Base-by-base conservation (phyloP, 2,888 invertebrate genomes). In the Halictus ligatus region DNA sequence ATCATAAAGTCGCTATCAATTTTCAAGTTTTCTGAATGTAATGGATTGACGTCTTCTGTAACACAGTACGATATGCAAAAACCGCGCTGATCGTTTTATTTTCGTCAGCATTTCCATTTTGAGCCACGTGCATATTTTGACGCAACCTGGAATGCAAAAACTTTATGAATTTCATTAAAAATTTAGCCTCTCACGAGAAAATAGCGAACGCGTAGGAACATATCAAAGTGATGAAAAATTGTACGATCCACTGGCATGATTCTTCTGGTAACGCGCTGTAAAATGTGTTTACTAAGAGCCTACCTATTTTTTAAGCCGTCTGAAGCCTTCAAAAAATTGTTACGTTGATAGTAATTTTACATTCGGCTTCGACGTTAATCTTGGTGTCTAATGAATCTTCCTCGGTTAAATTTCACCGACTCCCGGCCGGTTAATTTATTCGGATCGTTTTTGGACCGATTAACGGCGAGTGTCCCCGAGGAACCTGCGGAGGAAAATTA, bases 1-100 rank as follows among this genome's bases (percentile, higher is more conserved):
- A 40, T 69, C 18, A 40, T 40, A 69, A 69, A 69, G 40, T 69
- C 21, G 67, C 67, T 10, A 69, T 69, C 35, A 69, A 69, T 35
- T 69, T 21, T 35, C 67, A 35, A 40, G 35, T 69, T 69, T 35
- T 18, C 15, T 40, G 21, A 40, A 69, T 69, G 67, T 35, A 69
- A 40, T 35, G 67, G 64, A 69, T 69, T 35, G 40, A 69, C 67
- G 40, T 18, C 21, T 69, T 40, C 40, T 35, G 40, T 21, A 21
- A 7, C 8, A 10, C 21, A 67, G 18, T 35, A 21, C 18, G 40
- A 35, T 35, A 67, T 67, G 67, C 67, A 67, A 67, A 67, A 35
- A 35, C 35, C 35, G 13, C 4, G 13, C 12, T 15, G 64, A 64
- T 2, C 64, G 13, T 25, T 64, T 64, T 29, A 29, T 4, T 64